phyloP scores from a whole-genome alignment of 1,140 invertebrate species.

The Watersipora subatra region DNA sequence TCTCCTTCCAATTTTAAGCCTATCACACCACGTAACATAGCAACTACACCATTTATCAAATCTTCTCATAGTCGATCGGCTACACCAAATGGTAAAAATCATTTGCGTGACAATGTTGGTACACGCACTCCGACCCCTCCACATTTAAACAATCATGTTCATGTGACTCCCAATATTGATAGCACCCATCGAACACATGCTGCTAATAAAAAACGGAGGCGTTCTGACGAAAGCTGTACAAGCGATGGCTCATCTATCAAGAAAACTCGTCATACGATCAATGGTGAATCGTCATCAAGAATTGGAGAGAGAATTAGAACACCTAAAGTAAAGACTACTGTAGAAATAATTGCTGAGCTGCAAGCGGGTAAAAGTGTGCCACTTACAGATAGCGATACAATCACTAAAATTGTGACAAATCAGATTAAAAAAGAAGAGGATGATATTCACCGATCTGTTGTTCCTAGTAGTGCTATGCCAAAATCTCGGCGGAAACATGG shows the following conservation, averaged over 20 bases:
- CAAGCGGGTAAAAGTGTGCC: conserved; percentile 48
- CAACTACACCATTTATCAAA: not conserved
- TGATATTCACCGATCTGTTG: conserved; percentile 15
- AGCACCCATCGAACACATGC: conserved; percentile 18
- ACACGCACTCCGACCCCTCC: not conserved
- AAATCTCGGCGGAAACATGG: conserved; percentile 17
- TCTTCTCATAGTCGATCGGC: not conserved
- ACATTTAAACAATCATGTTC: not conserved
- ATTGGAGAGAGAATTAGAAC: conserved; percentile 10
- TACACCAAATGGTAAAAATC: not conserved
- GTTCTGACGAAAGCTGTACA: conserved; percentile 7
- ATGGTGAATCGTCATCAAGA: not conserved
- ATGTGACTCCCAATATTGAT: not conserved
- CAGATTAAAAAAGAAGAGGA: conserved; percentile 35
- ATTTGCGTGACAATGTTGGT: not conserved
- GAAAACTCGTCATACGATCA: not conserved
- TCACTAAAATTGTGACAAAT: conserved; percentile 33
- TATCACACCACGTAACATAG: not conserved
- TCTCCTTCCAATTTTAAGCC: not conserved
- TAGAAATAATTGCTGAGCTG: conserved; percentile 62
- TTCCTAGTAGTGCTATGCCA: conserved; percentile 26
- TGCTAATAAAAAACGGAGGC: conserved; percentile 22
- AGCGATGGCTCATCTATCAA: not conserved
- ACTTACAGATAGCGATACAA: conserved; percentile 21
- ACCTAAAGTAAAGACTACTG: conserved; percentile 67